phyloP scores from a whole-genome alignment of 2,113 vertebrate species.

The Grallaria varia region DNA sequence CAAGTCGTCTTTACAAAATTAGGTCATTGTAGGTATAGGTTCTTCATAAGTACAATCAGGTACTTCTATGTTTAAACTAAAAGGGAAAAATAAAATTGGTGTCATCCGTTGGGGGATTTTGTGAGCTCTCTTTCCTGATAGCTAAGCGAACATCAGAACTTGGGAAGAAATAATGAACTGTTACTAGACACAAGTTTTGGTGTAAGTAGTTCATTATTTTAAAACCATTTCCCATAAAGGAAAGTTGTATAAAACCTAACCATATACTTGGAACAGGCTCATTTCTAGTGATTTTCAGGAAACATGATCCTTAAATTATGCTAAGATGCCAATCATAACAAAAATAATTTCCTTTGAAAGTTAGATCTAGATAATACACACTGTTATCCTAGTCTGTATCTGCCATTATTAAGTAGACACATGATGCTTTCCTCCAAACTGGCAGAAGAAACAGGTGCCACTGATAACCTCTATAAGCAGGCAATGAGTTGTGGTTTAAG shows the following conservation, averaged over 20 bases:
- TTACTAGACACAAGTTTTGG: neutral
- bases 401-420: neutral
- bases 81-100: neutral
- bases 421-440: neutral
- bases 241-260: neutral
- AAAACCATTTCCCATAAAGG: neutral
- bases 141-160: neutral
- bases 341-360: neutral
- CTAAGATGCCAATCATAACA: neutral
- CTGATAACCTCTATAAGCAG: neutral
- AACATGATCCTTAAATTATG: neutral
- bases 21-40: neutral
- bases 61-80: neutral
- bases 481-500: neutral
- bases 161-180: neutral
- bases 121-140: neutral
- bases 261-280: neutral
- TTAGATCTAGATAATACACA: neutral
- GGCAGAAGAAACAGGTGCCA: neutral
- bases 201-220: neutral
- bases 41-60: neutral
- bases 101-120: neutral
- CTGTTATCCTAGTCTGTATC: neutral
- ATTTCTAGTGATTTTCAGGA: neutral
- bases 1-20: neutral